A percentile compares a stretch with the other conserved stretches of the same genome.
These are phyloP conservation scores for Apamea epomidion DNA, from an alignment of 2,888 invertebrate species.

Conservation along the genomic window DNA sequence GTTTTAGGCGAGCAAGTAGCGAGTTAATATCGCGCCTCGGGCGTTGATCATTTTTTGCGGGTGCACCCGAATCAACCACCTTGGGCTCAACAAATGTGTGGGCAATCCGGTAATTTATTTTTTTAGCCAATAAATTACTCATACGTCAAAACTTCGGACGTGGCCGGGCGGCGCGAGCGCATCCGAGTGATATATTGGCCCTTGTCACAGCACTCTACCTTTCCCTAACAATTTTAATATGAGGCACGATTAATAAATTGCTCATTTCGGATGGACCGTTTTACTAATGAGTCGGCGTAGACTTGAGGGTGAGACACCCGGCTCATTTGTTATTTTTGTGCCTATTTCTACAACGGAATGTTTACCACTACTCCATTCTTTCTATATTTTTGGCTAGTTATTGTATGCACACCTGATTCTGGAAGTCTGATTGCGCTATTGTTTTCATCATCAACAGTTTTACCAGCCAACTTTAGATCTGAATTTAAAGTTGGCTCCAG, in stretches of 20 bases:
- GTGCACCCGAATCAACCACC: slow-evolving; percentile 88
- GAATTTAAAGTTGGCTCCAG: neutral
- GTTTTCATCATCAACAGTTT: neutral
- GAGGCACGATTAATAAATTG: slow-evolving; percentile 83
- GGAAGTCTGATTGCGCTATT: neutral
- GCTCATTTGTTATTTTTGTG: slow-evolving; percentile 51
- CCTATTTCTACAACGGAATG: slow-evolving; percentile 23
- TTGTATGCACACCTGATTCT: neutral
- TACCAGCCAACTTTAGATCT: neutral
- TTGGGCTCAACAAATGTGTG: slow-evolving; percentile 88
- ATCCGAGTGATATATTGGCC: slow-evolving; percentile 86
- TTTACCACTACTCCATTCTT: neutral
- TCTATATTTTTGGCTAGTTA: neutral
- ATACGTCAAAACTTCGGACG: slow-evolving; percentile 88
- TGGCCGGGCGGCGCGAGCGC: slow-evolving; percentile 76
- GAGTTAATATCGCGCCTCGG: slow-evolving; percentile 79
- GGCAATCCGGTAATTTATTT: slow-evolving; percentile 90
- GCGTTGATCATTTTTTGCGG: slow-evolving; percentile 86
- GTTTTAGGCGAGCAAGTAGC: slow-evolving; percentile 79
- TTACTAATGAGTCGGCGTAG: slow-evolving; percentile 76
- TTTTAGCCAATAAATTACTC: slow-evolving; percentile 90
- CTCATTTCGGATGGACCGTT: slow-evolving; percentile 77
- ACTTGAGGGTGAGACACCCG: slow-evolving; percentile 53
- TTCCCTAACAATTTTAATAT: slow-evolving; percentile 84
- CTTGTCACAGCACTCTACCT: slow-evolving; percentile 86